Evolutionary conservation across 53 echinoderm and acorn worm species (phyloP).

Genomic region (Apostichopus leukothele): DNA sequence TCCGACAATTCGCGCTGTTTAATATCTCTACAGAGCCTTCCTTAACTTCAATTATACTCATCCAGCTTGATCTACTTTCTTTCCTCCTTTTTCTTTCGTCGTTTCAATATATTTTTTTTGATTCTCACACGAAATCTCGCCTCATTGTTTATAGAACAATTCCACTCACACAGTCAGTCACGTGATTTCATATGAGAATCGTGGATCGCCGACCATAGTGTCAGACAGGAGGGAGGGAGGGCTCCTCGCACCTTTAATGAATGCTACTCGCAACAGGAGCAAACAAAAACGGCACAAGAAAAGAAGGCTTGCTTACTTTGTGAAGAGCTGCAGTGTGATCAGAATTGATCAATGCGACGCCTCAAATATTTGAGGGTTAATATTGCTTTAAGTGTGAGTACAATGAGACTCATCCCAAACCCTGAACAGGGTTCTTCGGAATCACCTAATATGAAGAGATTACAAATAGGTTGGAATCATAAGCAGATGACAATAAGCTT

Average conservation of each 20-base stretch:
- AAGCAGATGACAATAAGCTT: neutral
- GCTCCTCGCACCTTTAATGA: constrained; percentile 4
- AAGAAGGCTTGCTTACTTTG: constrained; percentile 12
- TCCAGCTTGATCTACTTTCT: too few species aligned
- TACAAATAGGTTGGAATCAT: constrained; percentile 7
- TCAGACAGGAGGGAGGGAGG: neutral
- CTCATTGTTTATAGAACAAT: neutral
- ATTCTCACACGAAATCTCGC: neutral
- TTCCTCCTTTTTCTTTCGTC: too few species aligned
- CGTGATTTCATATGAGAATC: too few species aligned
- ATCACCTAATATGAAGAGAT: constrained; percentile 7
- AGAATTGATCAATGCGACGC: constrained; percentile 10
- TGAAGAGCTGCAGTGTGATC: neutral
- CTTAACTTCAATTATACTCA: too few species aligned
- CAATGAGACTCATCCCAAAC: constrained; percentile 1
- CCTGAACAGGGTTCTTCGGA: constrained; percentile 14
- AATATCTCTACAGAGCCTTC: too few species aligned
- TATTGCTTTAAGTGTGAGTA: constrained; percentile 18
- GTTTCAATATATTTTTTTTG: neutral
- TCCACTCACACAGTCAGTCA: neutral
- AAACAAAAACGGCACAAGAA: constrained; percentile 13
- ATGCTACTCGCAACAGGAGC: constrained; percentile 7
- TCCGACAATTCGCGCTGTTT: too few species aligned
- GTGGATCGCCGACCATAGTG: neutral
- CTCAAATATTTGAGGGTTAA: constrained; percentile 6